Evolutionary conservation across 2,113 vertebrate genomes (phyloP), one percentile per base, ranked within the genome.

Genomic region (Scophthalmus maximus): DNA sequence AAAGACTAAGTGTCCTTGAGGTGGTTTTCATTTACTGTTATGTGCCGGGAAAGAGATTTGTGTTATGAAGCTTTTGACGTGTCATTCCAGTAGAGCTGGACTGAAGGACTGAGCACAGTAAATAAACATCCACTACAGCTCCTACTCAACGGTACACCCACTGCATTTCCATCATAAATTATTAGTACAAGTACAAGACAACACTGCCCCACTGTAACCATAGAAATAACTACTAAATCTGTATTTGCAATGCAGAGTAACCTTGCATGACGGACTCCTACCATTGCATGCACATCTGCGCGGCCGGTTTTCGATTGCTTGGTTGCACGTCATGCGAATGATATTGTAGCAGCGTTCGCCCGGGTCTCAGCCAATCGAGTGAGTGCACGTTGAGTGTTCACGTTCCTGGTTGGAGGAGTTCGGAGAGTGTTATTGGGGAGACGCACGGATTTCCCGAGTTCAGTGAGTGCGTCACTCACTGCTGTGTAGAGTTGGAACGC

Each of bases 1-100:
- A 68, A 53, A 61, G 49, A 57, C 29, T 38, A 22, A 73, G 52
- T 30, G 52, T 23, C 70, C 52, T 65, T 38, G 52, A 73, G 30
- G 40, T 58, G 32, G 30, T 22, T 65, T 74, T 66, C 12, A 40
- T 42, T 73, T 65, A 14, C 23, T 47, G 53, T 47, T 26, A 20
- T 26, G 59, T 73, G 27, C 15, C 36, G 6, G n/a, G 12, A 49
- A 27, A 47, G 23, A 57, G 5, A 40, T 65, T 40, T 57, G n/a
- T 23, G 6, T 46, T 44, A 8, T n/a, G n/a, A 44, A 44, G 42
- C 42, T n/a, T 46, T 46, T 20, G 42, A 46, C 18, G 42, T 46
- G 17, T 17, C 23, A 40, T 26, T 42, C 34, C 15, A 17, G 57
- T 17, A 42, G 36, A 42, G 26, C 12, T 40, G 22, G 47, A 44